These are phyloP conservation scores for Heterodera schachtii DNA, from an alignment of 1,140 invertebrate genomes.

Conservation along the genomic window DNA sequence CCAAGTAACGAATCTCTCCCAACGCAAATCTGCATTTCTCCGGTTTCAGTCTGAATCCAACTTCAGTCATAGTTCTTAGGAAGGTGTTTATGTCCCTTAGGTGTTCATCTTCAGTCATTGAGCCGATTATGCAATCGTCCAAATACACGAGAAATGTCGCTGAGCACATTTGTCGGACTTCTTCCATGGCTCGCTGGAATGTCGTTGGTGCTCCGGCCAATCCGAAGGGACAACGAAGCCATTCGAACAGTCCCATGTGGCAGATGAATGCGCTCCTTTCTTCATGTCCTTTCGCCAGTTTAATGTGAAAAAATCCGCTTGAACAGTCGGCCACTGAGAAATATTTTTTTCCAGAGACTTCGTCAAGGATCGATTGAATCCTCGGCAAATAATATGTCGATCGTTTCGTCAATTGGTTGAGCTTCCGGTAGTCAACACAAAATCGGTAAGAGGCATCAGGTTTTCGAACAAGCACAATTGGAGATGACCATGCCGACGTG, in stretches of 20 bases:
- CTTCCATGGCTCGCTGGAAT: conserved; percentile 32
- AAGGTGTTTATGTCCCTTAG: conserved; percentile 25
- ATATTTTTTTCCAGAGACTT: conserved; percentile 20
- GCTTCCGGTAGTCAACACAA: conserved; percentile 35
- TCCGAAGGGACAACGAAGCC: conserved; percentile 27
- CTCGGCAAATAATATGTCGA: conserved; percentile 26
- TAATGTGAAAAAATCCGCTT: conserved; percentile 30
- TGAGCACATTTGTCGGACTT: conserved; percentile 9
- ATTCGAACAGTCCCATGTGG: conserved; percentile 18
- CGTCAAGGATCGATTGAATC: conserved; percentile 22
- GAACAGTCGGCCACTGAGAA: conserved; percentile 16
- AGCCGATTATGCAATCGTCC: conserved; percentile 34
- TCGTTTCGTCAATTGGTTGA: conserved; percentile 23
- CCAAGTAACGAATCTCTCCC: conserved; percentile 29
- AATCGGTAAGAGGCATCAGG: conserved; percentile 37
- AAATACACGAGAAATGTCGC: conserved; percentile 38
- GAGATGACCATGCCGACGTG: conserved; percentile 14
- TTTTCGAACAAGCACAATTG: conserved; percentile 40
- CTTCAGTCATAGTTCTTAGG: background rate
- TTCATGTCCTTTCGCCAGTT: conserved; percentile 7
- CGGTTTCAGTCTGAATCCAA: conserved; percentile 24
- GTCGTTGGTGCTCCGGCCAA: conserved; percentile 22
- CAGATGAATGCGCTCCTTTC: conserved; percentile 32
- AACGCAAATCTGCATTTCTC: conserved; percentile 32
- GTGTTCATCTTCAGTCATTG: conserved; percentile 18